Conservation (phyloP, 2,113 vertebrate genomes). For the Cephalopterus ornatus region DNA sequence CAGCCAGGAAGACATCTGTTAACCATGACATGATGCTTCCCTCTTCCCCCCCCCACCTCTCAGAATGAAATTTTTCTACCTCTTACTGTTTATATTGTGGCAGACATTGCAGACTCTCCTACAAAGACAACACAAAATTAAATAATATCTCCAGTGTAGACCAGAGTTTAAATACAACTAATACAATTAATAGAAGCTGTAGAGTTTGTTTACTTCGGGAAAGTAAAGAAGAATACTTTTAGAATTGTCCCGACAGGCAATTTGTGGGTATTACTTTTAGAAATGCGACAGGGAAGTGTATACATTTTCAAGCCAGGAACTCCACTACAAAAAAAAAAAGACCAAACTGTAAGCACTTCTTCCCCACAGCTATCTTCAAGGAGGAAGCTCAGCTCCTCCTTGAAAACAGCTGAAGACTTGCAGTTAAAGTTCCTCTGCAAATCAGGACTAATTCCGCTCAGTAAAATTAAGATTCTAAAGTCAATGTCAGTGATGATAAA, state of each 20-base stretch:
- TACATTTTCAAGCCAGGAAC: neutral
- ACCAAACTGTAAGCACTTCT: neutral
- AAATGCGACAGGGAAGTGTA: neutral
- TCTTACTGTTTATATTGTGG: neutral
- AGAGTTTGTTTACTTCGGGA: neutral
- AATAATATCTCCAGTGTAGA: neutral
- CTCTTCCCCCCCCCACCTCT: neutral
- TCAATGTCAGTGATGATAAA: neutral
- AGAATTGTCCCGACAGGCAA: neutral
- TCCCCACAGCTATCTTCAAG: neutral
- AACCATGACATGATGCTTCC: constrained; percentile 33
- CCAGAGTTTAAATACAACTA: neutral
- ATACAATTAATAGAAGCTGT: neutral
- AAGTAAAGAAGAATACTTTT: neutral
- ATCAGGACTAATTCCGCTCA: neutral
- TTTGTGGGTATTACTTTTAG: neutral
- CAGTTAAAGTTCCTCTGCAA: neutral
- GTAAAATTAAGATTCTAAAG: neutral
- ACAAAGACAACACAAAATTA: neutral
- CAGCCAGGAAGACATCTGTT: constrained; percentile 64
- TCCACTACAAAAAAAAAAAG: neutral
- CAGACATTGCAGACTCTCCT: neutral
- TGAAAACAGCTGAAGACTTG: neutral
- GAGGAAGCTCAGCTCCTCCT: neutral
- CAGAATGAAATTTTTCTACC: neutral